Evolutionary conservation across 2,113 vertebrate genomes (phyloP), one percentile per base, ranked within the genome.

Genomic region (Solea solea): DNA sequence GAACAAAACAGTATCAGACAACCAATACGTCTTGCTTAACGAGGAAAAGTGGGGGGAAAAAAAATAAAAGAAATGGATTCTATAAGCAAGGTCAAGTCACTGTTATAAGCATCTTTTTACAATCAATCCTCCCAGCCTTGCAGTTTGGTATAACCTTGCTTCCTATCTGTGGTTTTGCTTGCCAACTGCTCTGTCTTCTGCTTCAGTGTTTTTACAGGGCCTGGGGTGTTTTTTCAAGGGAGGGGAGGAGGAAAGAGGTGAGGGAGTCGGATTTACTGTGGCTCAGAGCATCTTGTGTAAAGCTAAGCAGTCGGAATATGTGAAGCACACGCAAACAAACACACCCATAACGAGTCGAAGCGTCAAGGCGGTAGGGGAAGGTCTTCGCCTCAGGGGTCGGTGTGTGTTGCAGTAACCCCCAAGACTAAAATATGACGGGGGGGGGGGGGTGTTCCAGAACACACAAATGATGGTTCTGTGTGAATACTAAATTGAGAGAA

Each of bases 271-370:
- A 74, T 79, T 90, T 80, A 74, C 64, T 70, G 74, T 54, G 59
- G 77, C 82, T 88, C 72, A 58, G 62, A 88, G 82, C 76, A 68
- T 67, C 82, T 81, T 84, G 61, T 84, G 81, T 88, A 80, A 89
- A 87, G 74, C 82, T 76, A 81, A 89, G 80, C 72, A 86, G 56
- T 62, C 28, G 0, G 71, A 76, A 68, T 69, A 55, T 78, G 72
- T 44, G 45, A 39, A 64, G 71, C 70, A 64, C 60, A 62, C 68
- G 48, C 73, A 45, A 39, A 44, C 74, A 60, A 48, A 42, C 66
- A 55, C 66, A 64, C 54, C 61, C 48, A 60, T 34, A 75, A 81
- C 76, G 70, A 77, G 72, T 63, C 5, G 28, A 11, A 39, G 42
- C 74, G 67, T 70, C 0, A 14, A 72, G 83, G 84, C 79, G 78